Percentiles rank a stretch among this genome's conserved stretches.
phyloP scores from a whole-genome alignment of 1,140 invertebrate genomes.

The Heliconius hewitsoni region DNA sequence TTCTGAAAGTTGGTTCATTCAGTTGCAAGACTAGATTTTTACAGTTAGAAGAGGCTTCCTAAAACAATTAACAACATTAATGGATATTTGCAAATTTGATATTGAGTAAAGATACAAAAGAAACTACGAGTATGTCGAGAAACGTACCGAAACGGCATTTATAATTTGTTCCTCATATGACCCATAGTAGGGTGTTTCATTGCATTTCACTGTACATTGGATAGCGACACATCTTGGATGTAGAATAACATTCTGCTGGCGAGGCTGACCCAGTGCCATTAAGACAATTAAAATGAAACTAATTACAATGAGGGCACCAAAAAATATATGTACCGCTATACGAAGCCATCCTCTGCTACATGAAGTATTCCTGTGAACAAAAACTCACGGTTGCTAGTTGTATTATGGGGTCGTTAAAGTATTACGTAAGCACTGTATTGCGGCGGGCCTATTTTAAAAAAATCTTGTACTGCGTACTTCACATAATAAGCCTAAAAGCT shows the following conservation, averaged over 20 bases:
- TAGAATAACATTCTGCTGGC: background rate
- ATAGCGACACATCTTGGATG: slow-evolving; percentile 28
- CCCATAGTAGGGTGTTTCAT: slow-evolving; percentile 48
- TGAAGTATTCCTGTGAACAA: slow-evolving; percentile 56
- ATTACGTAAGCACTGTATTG: too few species aligned
- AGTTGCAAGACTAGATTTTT: slow-evolving; percentile 46
- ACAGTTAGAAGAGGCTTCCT: slow-evolving; percentile 52
- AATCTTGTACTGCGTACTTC: background rate
- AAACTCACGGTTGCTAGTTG: background rate
- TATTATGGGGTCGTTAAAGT: background rate
- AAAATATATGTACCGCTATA: slow-evolving; percentile 56
- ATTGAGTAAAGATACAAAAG: background rate
- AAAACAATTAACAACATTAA: slow-evolving; percentile 40
- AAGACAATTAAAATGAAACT: slow-evolving; percentile 67
- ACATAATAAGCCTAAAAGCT: background rate
- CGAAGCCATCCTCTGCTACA: slow-evolving; percentile 66
- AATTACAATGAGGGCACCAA: slow-evolving; percentile 58
- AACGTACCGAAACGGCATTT: slow-evolving; percentile 48
- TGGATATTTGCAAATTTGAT: too few species aligned
- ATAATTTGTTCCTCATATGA: slow-evolving; percentile 53
- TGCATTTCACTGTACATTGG: slow-evolving; percentile 54
- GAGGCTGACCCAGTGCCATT: slow-evolving; percentile 44
- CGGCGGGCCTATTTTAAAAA: background rate
- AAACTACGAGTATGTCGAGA: background rate
- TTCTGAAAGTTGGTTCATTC: slow-evolving; percentile 49